These are phyloP conservation scores for Gymnobelideus leadbeateri DNA, from an alignment of 2,113 vertebrate genomes.

Conservation along the genomic window DNA sequence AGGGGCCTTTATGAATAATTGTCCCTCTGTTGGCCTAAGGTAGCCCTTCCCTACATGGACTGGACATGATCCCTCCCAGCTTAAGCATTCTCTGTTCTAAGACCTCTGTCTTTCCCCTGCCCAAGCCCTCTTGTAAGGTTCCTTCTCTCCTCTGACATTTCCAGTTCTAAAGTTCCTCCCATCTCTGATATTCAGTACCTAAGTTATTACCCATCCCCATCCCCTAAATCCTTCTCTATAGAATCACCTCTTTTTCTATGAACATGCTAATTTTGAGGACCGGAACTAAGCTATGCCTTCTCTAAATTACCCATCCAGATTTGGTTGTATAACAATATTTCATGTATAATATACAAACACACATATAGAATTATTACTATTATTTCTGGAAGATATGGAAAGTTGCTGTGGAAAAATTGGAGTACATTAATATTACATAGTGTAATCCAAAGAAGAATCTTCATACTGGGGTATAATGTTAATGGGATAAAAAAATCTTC, in stretches of 20 bases:
- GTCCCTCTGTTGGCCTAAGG: neutral
- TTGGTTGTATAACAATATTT: neutral
- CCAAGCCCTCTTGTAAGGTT: neutral
- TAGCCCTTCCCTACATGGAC: neutral
- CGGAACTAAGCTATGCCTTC: slow-evolving; percentile 49
- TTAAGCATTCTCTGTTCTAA: neutral
- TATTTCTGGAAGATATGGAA: neutral
- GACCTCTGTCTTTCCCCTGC: neutral
- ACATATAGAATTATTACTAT: too few species aligned
- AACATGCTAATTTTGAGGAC: slow-evolving; percentile 43
- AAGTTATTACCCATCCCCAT: neutral
- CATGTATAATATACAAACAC: too few species aligned
- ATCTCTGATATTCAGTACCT: neutral
- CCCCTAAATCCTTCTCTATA: slow-evolving; percentile 40
- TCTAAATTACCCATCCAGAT: slow-evolving; percentile 43
- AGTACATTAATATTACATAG: neutral
- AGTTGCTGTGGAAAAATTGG: neutral
- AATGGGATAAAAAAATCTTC: too few species aligned
- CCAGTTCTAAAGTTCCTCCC: too few species aligned
- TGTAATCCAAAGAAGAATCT: neutral
- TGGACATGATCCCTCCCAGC: neutral
- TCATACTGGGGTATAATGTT: neutral
- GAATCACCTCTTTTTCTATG: slow-evolving; percentile 25
- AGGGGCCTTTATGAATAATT: neutral
- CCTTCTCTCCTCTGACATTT: neutral